Evolutionary conservation across 2,113 vertebrate genomes (phyloP), one percentile per base, ranked within the genome.

Genomic region (Scytalopus superciliaris): DNA sequence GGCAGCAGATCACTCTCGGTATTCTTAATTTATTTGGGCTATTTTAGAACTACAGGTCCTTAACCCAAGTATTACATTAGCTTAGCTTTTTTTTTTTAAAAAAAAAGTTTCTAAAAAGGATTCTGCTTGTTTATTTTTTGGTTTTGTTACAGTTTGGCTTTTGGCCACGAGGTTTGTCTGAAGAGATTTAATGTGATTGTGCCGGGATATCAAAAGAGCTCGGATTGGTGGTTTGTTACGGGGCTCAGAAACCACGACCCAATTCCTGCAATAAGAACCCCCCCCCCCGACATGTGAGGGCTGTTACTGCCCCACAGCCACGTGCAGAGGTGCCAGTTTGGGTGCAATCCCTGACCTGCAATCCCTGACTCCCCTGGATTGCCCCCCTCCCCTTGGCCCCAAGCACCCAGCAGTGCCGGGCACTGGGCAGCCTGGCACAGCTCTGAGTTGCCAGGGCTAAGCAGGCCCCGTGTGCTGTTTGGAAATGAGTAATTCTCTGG

Each of bases 401-500:
- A n/a, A n/a, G n/a, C n/a, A n/a, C n/a, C n/a, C n/a, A n/a, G n/a
- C 75, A 68, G 53, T 12, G 3, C 1, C 0, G 3, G 47, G 37
- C 33, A 2, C 76, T 6, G 40, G 15, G 22, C 25, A 39, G 68
- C 72, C 68, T 18, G 70, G 42, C 35, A 5, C 10, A 63, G 13
- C 9, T 24, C 30, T 3, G 21, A 66, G 72, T 63, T 68, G 63
- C 14, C 84, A 35, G 27, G 23, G 68, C 50, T 57, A 9, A 91
- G 68, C 59, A 11, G 42, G 83, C 86, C 64, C 76, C 68, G 64
- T 60, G 68, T 68, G 6, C 68, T 64, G 14, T 12, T 49, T 64
- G 62, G 63, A 56, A 89, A 67, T 89, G 94, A 95, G 81, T 89
- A 84, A 89, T 92, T 33, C 74, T 28, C 30, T 19, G 78, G 30